These are phyloP conservation scores for Numenius phaeopus DNA, from an alignment of 2,797 vertebrate species.

Conservation along the genomic window DNA sequence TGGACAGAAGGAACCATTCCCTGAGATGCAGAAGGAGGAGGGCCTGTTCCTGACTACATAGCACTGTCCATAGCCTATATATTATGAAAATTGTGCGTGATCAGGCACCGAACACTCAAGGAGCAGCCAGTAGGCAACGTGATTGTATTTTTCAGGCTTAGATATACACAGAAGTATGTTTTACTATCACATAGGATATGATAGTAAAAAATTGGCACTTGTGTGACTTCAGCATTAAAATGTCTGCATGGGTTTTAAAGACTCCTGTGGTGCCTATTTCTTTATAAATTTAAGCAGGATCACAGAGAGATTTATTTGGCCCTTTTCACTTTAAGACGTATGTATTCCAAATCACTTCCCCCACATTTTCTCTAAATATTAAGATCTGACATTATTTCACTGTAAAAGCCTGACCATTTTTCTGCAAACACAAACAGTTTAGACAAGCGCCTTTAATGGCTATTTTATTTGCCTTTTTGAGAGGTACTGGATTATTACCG, in stretches of 20 bases:
- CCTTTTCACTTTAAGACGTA: neutral
- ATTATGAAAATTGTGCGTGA: accelerated
- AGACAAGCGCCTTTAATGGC: neutral
- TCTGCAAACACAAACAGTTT: neutral
- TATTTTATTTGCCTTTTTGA: neutral
- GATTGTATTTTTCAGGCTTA: neutral
- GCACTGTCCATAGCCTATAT: neutral
- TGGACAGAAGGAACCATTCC: neutral
- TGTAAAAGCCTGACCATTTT: neutral
- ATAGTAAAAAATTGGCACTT: neutral
- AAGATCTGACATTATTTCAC: neutral
- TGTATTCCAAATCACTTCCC: neutral
- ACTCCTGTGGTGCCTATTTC: neutral
- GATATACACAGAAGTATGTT: neutral
- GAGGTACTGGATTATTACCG: neutral
- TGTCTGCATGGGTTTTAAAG: neutral
- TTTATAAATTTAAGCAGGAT: neutral
- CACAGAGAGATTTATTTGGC: neutral
- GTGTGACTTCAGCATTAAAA: neutral
- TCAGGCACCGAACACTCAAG: neutral
- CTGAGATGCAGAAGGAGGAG: neutral
- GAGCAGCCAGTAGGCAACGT: neutral
- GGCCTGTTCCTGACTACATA: neutral
- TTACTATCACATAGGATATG: accelerated
- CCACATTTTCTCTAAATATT: neutral